Evolutionary conservation across 2,888 invertebrate species (phyloP).

Genomic region (Gibbula magus): DNA sequence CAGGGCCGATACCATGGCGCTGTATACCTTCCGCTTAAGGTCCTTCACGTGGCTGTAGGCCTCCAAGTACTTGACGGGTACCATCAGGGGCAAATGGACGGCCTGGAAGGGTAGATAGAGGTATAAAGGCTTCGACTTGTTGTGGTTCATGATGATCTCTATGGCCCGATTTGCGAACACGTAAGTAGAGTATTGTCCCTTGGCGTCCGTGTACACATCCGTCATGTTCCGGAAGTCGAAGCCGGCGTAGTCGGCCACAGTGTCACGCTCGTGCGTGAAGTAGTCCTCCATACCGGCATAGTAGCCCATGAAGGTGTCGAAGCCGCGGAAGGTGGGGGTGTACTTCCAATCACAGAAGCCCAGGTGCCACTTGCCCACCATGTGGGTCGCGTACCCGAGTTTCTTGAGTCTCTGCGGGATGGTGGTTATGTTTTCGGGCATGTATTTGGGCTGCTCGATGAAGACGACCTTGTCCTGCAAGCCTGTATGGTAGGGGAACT

Average conservation of each 20-base stretch:
- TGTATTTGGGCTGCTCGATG: slow-evolving; percentile 27
- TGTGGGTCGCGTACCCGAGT: slow-evolving; percentile 61
- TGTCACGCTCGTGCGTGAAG: slow-evolving; percentile 47
- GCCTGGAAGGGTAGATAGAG: slow-evolving; percentile 68
- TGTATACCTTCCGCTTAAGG: slow-evolving; percentile 42
- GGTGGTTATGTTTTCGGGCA: slow-evolving; percentile 51
- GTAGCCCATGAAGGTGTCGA: slow-evolving; percentile 76
- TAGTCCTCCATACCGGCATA: slow-evolving; percentile 71
- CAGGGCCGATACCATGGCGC: slow-evolving; percentile 83
- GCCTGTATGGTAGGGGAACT: neutral
- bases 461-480: neutral
- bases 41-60: slow-evolving; percentile 48
- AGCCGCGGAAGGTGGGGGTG: slow-evolving; percentile 74
- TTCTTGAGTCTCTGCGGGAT: slow-evolving; percentile 55
- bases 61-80: slow-evolving; percentile 44
- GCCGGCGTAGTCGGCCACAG: neutral
- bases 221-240: slow-evolving; percentile 5
- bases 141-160: slow-evolving; percentile 54
- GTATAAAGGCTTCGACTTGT: slow-evolving; percentile 57
- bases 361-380: slow-evolving; percentile 75
- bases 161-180: slow-evolving; percentile 48
- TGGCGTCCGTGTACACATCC: neutral
- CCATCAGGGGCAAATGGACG: slow-evolving; percentile 63
- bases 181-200: slow-evolving; percentile 17
- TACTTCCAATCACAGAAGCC: slow-evolving; percentile 75